Percentiles rank a stretch among this genome's conserved stretches.
Evolutionary conservation across 1,140 invertebrate genomes (phyloP).

Genomic region (Aphis craccivora): DNA sequence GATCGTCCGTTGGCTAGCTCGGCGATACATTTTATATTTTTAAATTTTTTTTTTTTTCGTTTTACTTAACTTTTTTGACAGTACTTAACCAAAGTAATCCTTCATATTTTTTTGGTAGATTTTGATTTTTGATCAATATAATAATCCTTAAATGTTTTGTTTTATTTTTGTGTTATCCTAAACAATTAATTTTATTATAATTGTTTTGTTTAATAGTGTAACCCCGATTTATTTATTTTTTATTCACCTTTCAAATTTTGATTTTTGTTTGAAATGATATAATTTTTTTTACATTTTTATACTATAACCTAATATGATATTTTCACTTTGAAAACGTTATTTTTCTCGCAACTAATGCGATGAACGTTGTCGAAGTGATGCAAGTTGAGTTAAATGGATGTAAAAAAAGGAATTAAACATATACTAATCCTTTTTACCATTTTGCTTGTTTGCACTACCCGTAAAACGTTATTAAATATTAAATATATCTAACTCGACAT

Average conservation of each 20-base stretch:
- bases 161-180: constrained; percentile 38
- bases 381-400: background rate
- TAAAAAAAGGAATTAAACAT: background rate
- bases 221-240: constrained; percentile 29
- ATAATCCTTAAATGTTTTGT: background rate
- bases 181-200: constrained; percentile 6
- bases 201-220: constrained; percentile 49
- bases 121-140: constrained; percentile 60
- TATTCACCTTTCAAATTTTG: constrained; percentile 33
- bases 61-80: constrained; percentile 22
- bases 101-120: constrained; percentile 59
- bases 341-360: background rate
- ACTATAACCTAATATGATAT: background rate
- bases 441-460: constrained; percentile 21
- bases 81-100: constrained; percentile 50
- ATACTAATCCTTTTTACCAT: constrained; percentile 40
- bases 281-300: background rate
- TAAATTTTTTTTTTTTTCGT: constrained; percentile 14
- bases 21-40: constrained; percentile 41
- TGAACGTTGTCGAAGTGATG: background rate
- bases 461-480: background rate
- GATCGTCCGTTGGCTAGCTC: constrained; percentile 53
- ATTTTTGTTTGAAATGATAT: constrained; percentile 34
- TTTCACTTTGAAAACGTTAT: constrained; percentile 22
- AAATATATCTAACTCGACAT: constrained; percentile 25